These are phyloP conservation scores for Agonopterix subpropinquella DNA, from an alignment of 2,888 invertebrate species.

Conservation along the genomic window DNA sequence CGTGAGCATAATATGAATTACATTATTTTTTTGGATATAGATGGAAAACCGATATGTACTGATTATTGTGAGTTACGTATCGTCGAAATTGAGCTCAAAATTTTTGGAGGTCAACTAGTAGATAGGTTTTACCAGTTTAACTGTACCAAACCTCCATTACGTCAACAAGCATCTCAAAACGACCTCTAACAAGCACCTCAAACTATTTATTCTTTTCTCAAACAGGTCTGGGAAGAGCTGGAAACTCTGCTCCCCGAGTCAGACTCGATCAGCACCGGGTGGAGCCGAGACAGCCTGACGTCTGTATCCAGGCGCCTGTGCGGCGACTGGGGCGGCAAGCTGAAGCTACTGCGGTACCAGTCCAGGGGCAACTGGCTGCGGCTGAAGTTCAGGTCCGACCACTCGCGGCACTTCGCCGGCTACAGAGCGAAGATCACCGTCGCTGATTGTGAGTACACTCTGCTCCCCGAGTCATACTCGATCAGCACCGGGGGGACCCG, in stretches of 20 bases:
- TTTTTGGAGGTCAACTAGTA: too few relatives aligned
- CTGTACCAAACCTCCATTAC: too few relatives aligned
- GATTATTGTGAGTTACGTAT: too few relatives aligned
- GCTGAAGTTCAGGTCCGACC: slow-evolving; percentile 85
- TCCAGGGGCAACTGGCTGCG: slow-evolving; percentile 77
- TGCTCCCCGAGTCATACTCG: slow-evolving; percentile 52
- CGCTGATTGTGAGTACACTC: slow-evolving; percentile 80
- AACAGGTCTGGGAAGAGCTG: slow-evolving; percentile 60
- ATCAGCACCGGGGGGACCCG: slow-evolving; percentile 30
- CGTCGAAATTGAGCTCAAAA: too few relatives aligned
- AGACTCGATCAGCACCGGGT: slow-evolving; percentile 56
- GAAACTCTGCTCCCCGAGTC: slow-evolving; percentile 52
- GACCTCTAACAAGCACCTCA: too few relatives aligned
- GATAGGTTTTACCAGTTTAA: too few relatives aligned
- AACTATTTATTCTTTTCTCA: too few relatives aligned
- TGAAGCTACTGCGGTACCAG: slow-evolving; percentile 82
- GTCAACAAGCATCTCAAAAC: too few relatives aligned
- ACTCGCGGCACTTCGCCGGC: slow-evolving; percentile 84
- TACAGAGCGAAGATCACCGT: slow-evolving; percentile 83
- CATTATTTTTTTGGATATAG: too few relatives aligned
- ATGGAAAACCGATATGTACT: too few relatives aligned
- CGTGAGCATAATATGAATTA: too few relatives aligned
- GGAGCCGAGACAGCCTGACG: slow-evolving; percentile 42
- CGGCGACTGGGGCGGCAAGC: slow-evolving; percentile 87
- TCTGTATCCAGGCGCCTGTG: slow-evolving; percentile 74